A percentile compares a stretch with the other conserved stretches of the same genome.
These are phyloP conservation scores for Caenorhabditis remanei DNA, from an alignment of 1,140 invertebrate species.

Conservation along the genomic window DNA sequence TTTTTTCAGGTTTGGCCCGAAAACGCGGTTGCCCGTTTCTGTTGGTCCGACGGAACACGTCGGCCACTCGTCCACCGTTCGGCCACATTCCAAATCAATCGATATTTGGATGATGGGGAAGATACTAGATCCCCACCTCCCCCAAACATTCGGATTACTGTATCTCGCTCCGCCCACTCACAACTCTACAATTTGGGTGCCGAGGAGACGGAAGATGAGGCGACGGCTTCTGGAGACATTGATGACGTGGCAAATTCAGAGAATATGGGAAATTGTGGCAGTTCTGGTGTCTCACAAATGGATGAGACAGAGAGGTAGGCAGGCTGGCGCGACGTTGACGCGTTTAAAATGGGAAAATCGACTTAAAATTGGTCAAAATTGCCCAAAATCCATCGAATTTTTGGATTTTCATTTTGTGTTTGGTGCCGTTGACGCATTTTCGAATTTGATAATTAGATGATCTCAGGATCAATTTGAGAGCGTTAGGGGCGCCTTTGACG, in stretches of 20 bases:
- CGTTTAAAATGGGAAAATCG: no score
- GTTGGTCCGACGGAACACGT: neutral
- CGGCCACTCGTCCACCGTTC: neutral
- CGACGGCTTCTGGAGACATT: neutral
- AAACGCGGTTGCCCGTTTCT: neutral
- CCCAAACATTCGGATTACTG: neutral
- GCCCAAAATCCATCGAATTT: no score
- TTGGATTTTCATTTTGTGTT: no score
- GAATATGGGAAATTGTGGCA: slow-evolving; percentile 11
- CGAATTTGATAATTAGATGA: no score
- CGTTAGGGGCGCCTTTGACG: no score
- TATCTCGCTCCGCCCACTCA: slow-evolving; percentile 53
- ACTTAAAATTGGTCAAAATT: no score
- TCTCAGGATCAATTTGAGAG: no score
- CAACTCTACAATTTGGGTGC: slow-evolving; percentile 42
- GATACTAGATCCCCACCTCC: neutral
- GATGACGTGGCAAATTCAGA: slow-evolving; percentile 27
- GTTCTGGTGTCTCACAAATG: slow-evolving; percentile 39
- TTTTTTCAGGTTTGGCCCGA: slow-evolving; percentile 56
- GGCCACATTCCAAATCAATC: slow-evolving; percentile 29
- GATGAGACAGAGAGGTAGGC: slow-evolving; percentile 22
- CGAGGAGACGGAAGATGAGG: slow-evolving; percentile 31
- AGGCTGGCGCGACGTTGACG: neutral
- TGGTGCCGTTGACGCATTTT: no score
- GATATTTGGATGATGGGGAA: slow-evolving; percentile 31